Evolutionary conservation across 1,140 invertebrate genomes (phyloP).

Genomic region (Drosophila teissieri): DNA sequence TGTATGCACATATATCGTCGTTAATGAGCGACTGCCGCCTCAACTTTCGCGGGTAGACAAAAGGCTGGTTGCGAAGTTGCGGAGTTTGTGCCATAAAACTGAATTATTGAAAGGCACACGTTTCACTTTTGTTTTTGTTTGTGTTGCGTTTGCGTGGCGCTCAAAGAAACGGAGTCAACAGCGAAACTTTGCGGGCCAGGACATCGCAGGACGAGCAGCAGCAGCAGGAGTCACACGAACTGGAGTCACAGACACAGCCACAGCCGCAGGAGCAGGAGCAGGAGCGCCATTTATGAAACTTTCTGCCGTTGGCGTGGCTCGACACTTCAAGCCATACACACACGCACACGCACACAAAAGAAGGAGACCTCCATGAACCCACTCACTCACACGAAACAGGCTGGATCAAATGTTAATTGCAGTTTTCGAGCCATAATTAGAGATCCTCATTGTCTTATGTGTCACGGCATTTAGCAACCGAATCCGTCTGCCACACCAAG

Average conservation of each 20-base stretch:
- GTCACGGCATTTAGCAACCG: slow-evolving; percentile 75
- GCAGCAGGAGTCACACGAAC: slow-evolving; percentile 6
- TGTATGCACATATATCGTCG: slow-evolving; percentile 26
- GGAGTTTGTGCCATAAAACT: slow-evolving; percentile 67
- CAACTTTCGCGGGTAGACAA: slow-evolving; percentile 44
- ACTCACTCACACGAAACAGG: slow-evolving; percentile 8
- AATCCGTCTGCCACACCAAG: slow-evolving; percentile 38
- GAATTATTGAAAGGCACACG: slow-evolving; percentile 70
- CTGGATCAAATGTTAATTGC: slow-evolving; percentile 80
- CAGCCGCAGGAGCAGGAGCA: slow-evolving; percentile 24
- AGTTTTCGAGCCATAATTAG: slow-evolving; percentile 78
- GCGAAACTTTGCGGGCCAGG: slow-evolving; percentile 45
- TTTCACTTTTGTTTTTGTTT: slow-evolving; percentile 67
- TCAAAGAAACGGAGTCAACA: slow-evolving; percentile 79
- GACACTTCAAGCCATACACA: slow-evolving; percentile 67
- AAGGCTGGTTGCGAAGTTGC: slow-evolving; percentile 29
- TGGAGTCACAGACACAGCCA: slow-evolving; percentile 15
- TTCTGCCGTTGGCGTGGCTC: slow-evolving; percentile 64
- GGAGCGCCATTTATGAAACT: slow-evolving; percentile 67
- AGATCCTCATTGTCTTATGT: slow-evolving; percentile 77
- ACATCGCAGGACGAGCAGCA: slow-evolving; percentile 36
- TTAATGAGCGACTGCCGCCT: slow-evolving; percentile 53
- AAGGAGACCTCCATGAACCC: not conserved
- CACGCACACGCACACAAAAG: slow-evolving; percentile 19
- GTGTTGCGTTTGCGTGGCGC: slow-evolving; percentile 36